Base-by-base conservation (phyloP, 2,113 vertebrate species). In the Cnemophilus loriae region DNA sequence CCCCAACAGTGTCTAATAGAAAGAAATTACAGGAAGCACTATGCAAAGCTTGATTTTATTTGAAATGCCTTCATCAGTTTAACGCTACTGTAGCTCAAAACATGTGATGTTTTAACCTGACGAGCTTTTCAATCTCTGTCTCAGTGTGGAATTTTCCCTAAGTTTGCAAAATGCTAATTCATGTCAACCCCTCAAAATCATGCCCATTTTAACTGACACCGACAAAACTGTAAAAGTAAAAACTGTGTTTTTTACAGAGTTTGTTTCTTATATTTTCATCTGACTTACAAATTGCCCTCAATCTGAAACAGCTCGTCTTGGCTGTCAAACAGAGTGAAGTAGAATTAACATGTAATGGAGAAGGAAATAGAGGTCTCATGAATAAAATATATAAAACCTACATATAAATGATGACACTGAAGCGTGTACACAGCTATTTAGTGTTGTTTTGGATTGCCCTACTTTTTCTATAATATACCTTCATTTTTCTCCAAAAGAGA, bases 351-450 rank as follows among this genome's bases (percentile, higher is more conserved):
- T 14, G 10, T 46, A 88, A 87, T 1, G 1, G 35, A 94, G 75
- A 88, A 73, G 78, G 37, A 85, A 85, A 7, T 6, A 76, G 41
- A 59, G 32, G 4, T n/a, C 32, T 89, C 41, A 60, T 87, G 8
- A 79, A 85, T 93, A 94, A 91, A 85, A 85, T 69, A 71, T 49
- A 49, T 19, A 24, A 86, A 94, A 65, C 28, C 32, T 80, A 44
- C 52, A 30, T 85, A 52, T 47, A 85, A 59, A 61, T 90, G 4
- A 50, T 83, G 57, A 80, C 44, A 60, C 22, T 47, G 37, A 70
- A 73, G 16, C 0, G 0, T 74, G 10, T 49, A 61, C 5, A n/a
- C 1, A 79, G 53, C 21, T 10, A 53, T 74, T 69, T 56, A 44
- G 61, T 84, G 23, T 56, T 69, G n/a, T 15, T 88, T 89, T 65